Conservation (phyloP, 2,113 vertebrate species). For the Nannospalax galili region DNA sequence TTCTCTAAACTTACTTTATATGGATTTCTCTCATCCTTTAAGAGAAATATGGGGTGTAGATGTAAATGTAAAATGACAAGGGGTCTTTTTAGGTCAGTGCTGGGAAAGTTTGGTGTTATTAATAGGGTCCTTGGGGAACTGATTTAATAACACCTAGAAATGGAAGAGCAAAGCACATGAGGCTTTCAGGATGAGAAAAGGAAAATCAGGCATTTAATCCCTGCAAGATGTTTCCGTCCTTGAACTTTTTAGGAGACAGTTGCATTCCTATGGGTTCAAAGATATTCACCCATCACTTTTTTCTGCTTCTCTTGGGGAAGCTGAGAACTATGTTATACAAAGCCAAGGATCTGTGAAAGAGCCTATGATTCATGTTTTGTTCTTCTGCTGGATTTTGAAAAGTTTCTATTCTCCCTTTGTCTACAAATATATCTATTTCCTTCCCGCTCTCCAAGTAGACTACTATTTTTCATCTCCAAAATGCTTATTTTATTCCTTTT, state of each 20-base stretch:
- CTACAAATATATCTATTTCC: not conserved
- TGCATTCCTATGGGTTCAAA: not conserved
- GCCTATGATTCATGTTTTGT: slow-evolving; percentile 33
- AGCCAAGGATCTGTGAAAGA: slow-evolving; percentile 8
- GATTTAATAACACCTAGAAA: slow-evolving; percentile 43
- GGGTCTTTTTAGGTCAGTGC: slow-evolving; percentile 21
- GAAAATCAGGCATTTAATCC: not conserved
- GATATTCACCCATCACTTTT: not conserved
- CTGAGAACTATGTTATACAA: slow-evolving; percentile 36
- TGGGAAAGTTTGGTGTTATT: slow-evolving; percentile 28
- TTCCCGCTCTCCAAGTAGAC: not conserved
- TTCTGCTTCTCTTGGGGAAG: not conserved
- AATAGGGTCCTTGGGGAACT: not conserved
- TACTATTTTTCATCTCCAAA: not conserved
- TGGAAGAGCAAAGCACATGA: slow-evolving; percentile 6
- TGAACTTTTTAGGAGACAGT: not conserved
- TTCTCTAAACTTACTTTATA: slow-evolving; percentile 69
- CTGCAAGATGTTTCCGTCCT: not conserved
- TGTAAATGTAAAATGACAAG: slow-evolving; percentile 67
- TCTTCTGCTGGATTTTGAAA: not conserved
- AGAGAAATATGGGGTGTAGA: slow-evolving; percentile 63
- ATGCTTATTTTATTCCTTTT: not conserved
- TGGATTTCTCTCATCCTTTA: slow-evolving; percentile 67
- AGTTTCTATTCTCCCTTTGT: not conserved
- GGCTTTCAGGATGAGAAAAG: not conserved